These are phyloP conservation scores for Psittacula derbiana DNA, from an alignment of 2,797 vertebrate species.

Conservation along the genomic window DNA sequence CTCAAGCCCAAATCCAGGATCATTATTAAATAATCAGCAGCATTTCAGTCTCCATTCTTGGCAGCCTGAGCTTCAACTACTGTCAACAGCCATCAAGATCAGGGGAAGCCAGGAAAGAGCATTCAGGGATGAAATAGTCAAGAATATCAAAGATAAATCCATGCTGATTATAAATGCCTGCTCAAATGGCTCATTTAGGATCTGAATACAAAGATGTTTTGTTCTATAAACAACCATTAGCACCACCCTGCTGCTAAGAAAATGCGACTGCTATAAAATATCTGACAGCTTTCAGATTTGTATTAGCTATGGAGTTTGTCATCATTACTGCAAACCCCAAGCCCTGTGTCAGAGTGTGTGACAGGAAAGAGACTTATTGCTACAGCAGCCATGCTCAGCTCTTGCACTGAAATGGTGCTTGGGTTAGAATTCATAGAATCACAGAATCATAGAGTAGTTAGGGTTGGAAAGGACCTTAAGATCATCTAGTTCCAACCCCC, in stretches of 20 bases:
- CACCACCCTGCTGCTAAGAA: background rate
- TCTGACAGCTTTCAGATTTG: background rate
- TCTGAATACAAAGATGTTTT: background rate
- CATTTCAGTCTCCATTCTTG: background rate
- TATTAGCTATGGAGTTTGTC: background rate
- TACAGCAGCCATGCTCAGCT: background rate
- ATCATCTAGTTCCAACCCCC: no score
- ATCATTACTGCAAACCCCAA: background rate
- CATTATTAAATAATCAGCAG: background rate
- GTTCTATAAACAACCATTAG: background rate
- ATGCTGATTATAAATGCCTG: background rate
- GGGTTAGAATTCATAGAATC: background rate
- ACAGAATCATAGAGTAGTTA: no score
- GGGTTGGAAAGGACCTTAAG: no score
- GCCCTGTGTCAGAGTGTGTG: background rate
- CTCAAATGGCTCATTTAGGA: background rate
- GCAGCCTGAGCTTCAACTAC: background rate
- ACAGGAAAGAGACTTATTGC: background rate
- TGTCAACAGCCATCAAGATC: background rate
- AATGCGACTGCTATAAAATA: background rate
- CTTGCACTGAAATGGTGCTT: background rate
- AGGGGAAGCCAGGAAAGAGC: background rate
- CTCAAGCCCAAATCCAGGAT: background rate
- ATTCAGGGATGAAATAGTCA: background rate
- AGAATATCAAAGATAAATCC: background rate